phyloP scores from a whole-genome alignment of 1,140 invertebrate genomes.

The Drosophila orena region DNA sequence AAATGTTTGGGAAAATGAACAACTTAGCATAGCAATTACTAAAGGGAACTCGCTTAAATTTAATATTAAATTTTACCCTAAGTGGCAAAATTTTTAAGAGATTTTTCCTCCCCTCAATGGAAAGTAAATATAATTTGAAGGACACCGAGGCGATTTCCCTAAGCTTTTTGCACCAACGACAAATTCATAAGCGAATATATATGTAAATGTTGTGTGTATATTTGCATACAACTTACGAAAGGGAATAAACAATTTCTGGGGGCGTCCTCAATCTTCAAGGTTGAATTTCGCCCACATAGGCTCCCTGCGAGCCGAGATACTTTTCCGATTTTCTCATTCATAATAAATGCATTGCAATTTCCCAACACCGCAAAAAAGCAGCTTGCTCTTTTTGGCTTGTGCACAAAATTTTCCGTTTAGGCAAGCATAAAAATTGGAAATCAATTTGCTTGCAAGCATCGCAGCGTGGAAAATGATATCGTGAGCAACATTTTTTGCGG shows the following conservation, averaged over 20 bases:
- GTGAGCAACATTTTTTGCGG: conserved; percentile 20
- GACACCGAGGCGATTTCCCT: conserved; percentile 27
- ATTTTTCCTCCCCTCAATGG: not conserved
- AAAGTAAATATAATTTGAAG: conserved; percentile 24
- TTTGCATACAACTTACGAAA: conserved; percentile 36
- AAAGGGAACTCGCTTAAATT: not conserved
- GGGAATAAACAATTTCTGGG: conserved; percentile 10
- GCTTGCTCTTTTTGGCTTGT: conserved; percentile 15
- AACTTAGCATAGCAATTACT: conserved; percentile 37
- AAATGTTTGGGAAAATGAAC: conserved; percentile 16
- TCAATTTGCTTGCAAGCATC: conserved; percentile 53
- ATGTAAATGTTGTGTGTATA: conserved; percentile 57
- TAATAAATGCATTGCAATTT: conserved; percentile 45
- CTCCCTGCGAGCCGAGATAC: not conserved
- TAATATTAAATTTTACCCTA: conserved; percentile 15
- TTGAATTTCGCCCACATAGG: conserved; percentile 9
- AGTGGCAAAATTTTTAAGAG: conserved; percentile 8
- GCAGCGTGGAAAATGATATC: conserved; percentile 51
- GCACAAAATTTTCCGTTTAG: conserved; percentile 67
- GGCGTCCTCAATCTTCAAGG: conserved; percentile 3
- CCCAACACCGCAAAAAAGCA: conserved; percentile 11
- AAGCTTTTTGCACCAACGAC: conserved; percentile 41
- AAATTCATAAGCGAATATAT: conserved; percentile 56
- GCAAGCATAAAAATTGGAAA: conserved; percentile 76
- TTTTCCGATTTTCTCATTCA: conserved; percentile 12